A percentile compares a stretch with the other conserved stretches of the same genome.
These are phyloP conservation scores for Platycheirus albimanus DNA, from an alignment of 2,888 invertebrate genomes.

Conservation along the genomic window DNA sequence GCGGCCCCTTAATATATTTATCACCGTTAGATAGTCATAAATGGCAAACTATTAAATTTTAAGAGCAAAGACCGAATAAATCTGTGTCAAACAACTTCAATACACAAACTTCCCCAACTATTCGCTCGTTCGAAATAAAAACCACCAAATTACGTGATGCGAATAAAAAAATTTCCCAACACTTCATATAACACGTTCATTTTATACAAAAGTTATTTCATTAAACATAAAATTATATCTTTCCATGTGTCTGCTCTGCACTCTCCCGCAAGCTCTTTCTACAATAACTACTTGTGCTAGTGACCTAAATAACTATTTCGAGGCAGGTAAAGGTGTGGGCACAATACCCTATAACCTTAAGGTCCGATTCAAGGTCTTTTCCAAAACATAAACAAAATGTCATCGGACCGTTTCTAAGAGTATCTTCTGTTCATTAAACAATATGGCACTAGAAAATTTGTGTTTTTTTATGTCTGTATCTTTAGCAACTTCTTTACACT, in stretches of 20 bases:
- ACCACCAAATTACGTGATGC: constrained; percentile 49
- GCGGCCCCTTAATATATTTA: no score
- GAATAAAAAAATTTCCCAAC: constrained; percentile 39
- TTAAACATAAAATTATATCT: constrained; percentile 19
- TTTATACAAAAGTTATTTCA: constrained; percentile 27
- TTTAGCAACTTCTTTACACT: background rate
- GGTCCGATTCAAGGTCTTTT: constrained; percentile 50
- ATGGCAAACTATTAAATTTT: constrained; percentile 1
- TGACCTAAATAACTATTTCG: constrained; percentile 9
- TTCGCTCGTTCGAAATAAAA: background rate
- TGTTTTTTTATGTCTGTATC: no score
- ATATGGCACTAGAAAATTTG: no score
- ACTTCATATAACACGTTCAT: constrained; percentile 9
- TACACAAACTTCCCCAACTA: constrained; percentile 1
- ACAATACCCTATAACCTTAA: background rate
- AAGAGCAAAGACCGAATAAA: constrained; percentile 24
- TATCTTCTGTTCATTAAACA: no score
- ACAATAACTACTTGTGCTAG: constrained; percentile 3
- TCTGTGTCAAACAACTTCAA: constrained; percentile 33
- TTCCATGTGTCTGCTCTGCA: constrained; percentile 19
- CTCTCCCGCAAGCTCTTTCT: constrained; percentile 21
- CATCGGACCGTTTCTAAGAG: background rate
- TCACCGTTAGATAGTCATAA: background rate
- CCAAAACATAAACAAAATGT: background rate
- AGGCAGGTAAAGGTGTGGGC: constrained; percentile 9